phyloP scores from a whole-genome alignment of 2,113 vertebrate species.

The Oplegnathus fasciatus region DNA sequence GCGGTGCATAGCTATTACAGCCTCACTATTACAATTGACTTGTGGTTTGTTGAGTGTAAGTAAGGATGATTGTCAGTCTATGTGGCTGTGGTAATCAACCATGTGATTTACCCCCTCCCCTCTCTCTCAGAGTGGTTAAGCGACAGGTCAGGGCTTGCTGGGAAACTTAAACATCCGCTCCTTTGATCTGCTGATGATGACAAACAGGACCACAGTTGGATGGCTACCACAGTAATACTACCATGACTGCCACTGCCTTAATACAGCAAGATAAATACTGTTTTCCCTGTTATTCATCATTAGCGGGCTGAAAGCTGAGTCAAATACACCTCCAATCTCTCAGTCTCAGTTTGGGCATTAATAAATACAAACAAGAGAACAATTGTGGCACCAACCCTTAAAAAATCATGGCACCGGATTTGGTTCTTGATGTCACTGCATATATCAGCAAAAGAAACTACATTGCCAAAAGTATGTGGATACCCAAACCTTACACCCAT shows the following conservation, averaged over 20 bases:
- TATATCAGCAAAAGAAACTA: no score
- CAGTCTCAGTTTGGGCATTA: neutral
- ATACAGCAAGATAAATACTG: conserved; percentile 7
- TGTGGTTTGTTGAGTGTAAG: conserved; percentile 5
- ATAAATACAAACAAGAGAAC: no score
- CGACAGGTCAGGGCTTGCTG: conserved; percentile 65
- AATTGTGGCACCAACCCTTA: neutral
- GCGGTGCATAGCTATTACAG: neutral
- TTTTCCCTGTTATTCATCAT: neutral
- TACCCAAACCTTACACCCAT: no score
- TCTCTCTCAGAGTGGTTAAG: conserved; percentile 18
- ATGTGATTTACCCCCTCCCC: conserved; percentile 23
- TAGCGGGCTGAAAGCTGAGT: neutral
- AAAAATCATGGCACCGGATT: no score
- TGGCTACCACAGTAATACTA: neutral
- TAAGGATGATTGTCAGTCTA: neutral
- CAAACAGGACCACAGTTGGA: conserved; percentile 55
- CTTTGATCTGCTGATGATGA: conserved; percentile 69
- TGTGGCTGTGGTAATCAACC: conserved; percentile 28
- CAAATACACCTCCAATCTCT: neutral
- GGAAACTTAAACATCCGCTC: conserved; percentile 35
- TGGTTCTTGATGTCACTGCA: no score
- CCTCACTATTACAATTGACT: neutral
- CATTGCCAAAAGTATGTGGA: no score
- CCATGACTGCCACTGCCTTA: neutral